Percentiles rank a stretch among this genome's conserved stretches.
phyloP scores from a whole-genome alignment of 2,888 invertebrate genomes.

The Listrodromus nycthemerus region DNA sequence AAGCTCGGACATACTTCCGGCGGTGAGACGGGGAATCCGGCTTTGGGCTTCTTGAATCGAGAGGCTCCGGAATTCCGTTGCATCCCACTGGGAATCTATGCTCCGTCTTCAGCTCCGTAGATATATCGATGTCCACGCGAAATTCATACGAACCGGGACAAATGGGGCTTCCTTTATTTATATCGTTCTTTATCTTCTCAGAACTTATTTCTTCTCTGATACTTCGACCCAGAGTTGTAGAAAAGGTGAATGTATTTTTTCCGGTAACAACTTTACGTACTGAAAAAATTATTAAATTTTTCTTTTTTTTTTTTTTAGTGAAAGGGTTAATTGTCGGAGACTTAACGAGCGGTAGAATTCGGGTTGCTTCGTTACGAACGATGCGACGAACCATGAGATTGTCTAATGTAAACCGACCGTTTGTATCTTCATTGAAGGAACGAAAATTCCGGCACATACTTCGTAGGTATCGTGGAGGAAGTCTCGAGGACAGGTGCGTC shows the following conservation, averaged over 20 bases:
- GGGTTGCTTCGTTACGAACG: too few species aligned
- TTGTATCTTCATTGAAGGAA: background rate
- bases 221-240: too few species aligned
- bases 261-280: too few species aligned
- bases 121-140: constrained; percentile 46
- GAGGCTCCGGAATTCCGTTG: constrained; percentile 56
- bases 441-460: background rate
- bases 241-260: too few species aligned
- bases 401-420: background rate
- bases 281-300: too few species aligned
- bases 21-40: constrained; percentile 56
- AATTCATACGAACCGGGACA: constrained; percentile 22
- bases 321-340: too few species aligned
- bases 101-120: constrained; percentile 22
- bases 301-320: too few species aligned
- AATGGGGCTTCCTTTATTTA: constrained; percentile 22
- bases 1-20: constrained; percentile 57
- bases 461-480: background rate
- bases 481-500: background rate
- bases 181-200: background rate
- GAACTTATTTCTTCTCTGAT: background rate
- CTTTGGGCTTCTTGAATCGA: constrained; percentile 60
- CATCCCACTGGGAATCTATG: constrained; percentile 47
- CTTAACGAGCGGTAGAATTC: too few species aligned
- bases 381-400: too few species aligned